Percentiles rank a stretch among this genome's conserved stretches.
Evolutionary conservation across 1,140 invertebrate species (phyloP).

Genomic region (Probaryconus sp.): DNA sequence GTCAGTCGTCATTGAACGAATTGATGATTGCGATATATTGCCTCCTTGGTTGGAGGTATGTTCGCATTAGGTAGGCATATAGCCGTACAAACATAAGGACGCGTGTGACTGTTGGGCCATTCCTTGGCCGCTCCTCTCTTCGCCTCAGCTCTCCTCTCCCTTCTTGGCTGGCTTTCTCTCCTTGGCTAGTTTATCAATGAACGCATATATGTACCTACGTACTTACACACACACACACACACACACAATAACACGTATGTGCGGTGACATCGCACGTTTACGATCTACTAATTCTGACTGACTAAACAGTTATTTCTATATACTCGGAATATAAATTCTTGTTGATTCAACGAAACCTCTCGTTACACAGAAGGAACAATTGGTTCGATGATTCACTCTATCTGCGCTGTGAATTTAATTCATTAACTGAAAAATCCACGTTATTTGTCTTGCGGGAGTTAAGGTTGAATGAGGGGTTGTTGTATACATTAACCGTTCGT

Average conservation of each 20-base stretch:
- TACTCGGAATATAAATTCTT: not conserved
- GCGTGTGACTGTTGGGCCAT: conserved; percentile 37
- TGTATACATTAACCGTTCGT: too few species aligned
- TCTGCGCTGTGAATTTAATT: not conserved
- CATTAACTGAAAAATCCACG: not conserved
- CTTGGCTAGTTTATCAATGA: conserved; percentile 64
- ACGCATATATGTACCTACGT: conserved; percentile 44
- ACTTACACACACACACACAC: too few species aligned
- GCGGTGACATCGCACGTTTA: conserved; percentile 64
- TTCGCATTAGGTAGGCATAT: conserved; percentile 25
- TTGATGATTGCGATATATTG: conserved; percentile 60
- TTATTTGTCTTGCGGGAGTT: too few species aligned
- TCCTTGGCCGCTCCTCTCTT: conserved; percentile 11
- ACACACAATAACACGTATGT: too few species aligned
- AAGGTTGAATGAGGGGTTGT: too few species aligned
- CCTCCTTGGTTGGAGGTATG: conserved; percentile 38
- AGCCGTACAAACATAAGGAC: conserved; percentile 36
- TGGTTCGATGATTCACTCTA: conserved; percentile 4
- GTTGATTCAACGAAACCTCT: conserved; percentile 3
- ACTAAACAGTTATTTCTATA: conserved; percentile 15
- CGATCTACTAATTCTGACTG: conserved; percentile 39
- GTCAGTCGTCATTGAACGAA: conserved; percentile 63
- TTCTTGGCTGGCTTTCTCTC: conserved; percentile 24
- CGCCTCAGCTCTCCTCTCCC: conserved; percentile 17
- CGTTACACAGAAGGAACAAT: conserved; percentile 3